Percentiles rank a stretch among this genome's conserved stretches.
Evolutionary conservation across 2,888 invertebrate genomes (phyloP).

Genomic region (Seira ritae): DNA sequence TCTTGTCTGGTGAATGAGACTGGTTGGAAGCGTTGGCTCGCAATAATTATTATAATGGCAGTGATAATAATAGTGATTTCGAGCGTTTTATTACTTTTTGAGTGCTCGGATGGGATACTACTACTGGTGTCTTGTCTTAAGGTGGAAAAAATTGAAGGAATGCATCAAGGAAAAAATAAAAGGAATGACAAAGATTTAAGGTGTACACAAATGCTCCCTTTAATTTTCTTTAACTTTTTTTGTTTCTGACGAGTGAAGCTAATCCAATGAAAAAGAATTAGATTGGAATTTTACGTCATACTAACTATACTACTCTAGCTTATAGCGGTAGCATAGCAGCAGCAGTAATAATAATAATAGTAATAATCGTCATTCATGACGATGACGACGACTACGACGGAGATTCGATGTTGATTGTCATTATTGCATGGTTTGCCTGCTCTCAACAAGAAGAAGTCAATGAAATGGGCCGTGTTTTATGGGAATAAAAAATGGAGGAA

Average conservation of each 20-base stretch:
- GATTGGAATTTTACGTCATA: constrained; percentile 14
- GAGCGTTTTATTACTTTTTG: constrained; percentile 45
- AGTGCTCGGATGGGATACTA: neutral
- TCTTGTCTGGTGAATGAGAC: neutral
- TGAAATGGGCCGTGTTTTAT: constrained; percentile 65
- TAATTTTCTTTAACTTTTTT: constrained; percentile 23
- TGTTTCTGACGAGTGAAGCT: constrained; percentile 1
- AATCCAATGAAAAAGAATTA: constrained; percentile 23
- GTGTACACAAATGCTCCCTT: constrained; percentile 43
- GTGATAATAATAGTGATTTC: constrained; percentile 45
- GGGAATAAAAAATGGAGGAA: constrained; percentile 21
- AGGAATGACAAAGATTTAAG: constrained; percentile 53
- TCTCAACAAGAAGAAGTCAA: constrained; percentile 50
- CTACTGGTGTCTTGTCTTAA: neutral
- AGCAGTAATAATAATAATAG: constrained; percentile 43
- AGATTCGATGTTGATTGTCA: constrained; percentile 36
- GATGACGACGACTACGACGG: constrained; percentile 33
- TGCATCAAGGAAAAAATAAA: constrained; percentile 33
- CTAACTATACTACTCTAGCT: no score
- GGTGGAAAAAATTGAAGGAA: constrained; percentile 6
- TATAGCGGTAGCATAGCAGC: constrained; percentile 35
- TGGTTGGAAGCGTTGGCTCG: constrained; percentile 31
- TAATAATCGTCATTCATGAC: constrained; percentile 35
- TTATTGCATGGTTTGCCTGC: constrained; percentile 42
- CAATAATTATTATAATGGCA: constrained; percentile 59